A percentile compares a stretch with the other conserved stretches of the same genome.
Evolutionary conservation across 1,140 invertebrate genomes (phyloP).

Genomic region (Drosophila ambigua): DNA sequence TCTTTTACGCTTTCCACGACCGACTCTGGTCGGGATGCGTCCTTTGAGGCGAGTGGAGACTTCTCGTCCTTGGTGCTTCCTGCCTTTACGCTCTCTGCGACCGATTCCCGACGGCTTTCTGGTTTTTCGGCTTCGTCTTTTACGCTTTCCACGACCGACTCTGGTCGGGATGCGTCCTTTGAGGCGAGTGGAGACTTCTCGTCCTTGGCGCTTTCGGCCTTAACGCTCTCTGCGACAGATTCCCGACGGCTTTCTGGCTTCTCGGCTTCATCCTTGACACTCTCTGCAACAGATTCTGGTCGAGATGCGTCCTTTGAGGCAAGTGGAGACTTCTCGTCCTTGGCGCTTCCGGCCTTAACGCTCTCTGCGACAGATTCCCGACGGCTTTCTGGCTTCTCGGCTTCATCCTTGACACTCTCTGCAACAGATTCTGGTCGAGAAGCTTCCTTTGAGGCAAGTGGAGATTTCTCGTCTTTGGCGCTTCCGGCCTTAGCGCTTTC

Average conservation of each 20-base stretch:
- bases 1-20: background rate
- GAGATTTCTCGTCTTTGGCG: conserved; percentile 34
- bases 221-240: conserved; percentile 33
- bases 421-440: conserved; percentile 33
- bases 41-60: too few species aligned
- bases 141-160: background rate
- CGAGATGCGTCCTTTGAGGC: conserved; percentile 14
- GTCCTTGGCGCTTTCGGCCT: conserved; percentile 23
- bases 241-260: conserved; percentile 21
- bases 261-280: background rate
- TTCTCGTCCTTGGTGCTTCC: too few species aligned
- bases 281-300: background rate
- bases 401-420: conserved; percentile 10
- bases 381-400: conserved; percentile 9
- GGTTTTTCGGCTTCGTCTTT: conserved; percentile 2
- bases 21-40: conserved; percentile 14
- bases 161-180: conserved; percentile 12
- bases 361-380: background rate
- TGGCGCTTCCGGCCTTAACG: background rate
- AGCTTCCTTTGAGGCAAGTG: conserved; percentile 28
- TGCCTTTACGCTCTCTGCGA: too few species aligned
- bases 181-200: background rate
- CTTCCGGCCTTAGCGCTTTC: conserved; percentile 8
- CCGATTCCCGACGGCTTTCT: background rate
- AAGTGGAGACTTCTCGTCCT: conserved; percentile 3